Evolutionary conservation across 2,888 invertebrate genomes (phyloP), one percentile per base, ranked within the genome.

Genomic region (Ophioninae sp.): DNA sequence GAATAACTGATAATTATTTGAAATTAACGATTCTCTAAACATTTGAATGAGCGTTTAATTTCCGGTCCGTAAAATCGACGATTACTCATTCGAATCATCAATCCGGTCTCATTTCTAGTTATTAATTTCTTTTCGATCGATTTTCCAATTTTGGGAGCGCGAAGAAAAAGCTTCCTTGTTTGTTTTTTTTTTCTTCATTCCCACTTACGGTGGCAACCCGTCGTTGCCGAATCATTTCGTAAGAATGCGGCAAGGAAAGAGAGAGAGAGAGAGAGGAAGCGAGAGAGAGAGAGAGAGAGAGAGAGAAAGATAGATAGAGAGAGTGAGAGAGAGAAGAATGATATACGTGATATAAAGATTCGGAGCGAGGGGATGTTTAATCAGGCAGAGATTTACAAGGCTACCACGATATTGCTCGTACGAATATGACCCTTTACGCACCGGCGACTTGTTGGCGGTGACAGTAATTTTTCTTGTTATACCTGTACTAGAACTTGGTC

Each of bases 351-450:
- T 86, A 88, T 87, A 85, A 85, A 85, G 85, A 87, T 87, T 85
- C 83, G 83, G 82, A 86, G 84, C 87, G 85, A 81, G 82, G 84
- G 80, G 84, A 84, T 39, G 20, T 73, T 37, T 65, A 65, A 51
- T 63, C 6, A 87, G 85, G 86, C 86, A 86, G 85, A 86, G 86
- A 87, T 89, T 86, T 83, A 88, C 85, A 88, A 85, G 84, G 80
- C 85, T 87, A 77, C 84, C 87, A 88, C 86, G 86, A 85, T 89
- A 89, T 88, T 89, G 87, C 87, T 89, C 86, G 85, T 88, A 88
- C 85, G 88, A 89, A 89, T 86, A 79, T 81, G 30, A 30, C 30
- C 30, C 30, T 30, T 30, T 30, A 30, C 30, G 30, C 30, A 30
- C 30, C 30, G 30, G 30, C 30, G 30, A 30, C 30, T 30, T 30